These are phyloP conservation scores for Gonioctena quinquepunctata DNA, from an alignment of 1,140 invertebrate genomes.

Conservation along the genomic window DNA sequence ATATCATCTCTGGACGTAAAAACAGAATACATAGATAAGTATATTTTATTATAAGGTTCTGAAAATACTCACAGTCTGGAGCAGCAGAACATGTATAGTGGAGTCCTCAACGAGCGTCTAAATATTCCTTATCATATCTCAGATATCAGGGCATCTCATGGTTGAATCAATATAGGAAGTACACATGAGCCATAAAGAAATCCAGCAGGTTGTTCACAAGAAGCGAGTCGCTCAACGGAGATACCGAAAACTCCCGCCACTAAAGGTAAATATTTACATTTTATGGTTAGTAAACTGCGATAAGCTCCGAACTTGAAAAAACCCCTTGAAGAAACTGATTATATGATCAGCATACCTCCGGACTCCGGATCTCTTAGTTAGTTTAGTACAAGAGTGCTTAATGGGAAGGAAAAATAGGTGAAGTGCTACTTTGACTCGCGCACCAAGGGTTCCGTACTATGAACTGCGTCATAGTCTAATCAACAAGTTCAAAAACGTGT, in stretches of 20 bases:
- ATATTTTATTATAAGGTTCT: slow-evolving; percentile 24
- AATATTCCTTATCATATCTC: neutral
- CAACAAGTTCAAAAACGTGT: too few species aligned
- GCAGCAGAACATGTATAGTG: slow-evolving; percentile 12
- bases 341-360: too few species aligned
- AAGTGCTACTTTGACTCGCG: too few species aligned
- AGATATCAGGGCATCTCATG: neutral
- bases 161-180: neutral
- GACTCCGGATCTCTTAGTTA: too few species aligned
- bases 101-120: neutral
- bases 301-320: neutral
- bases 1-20: too few species aligned
- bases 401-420: too few species aligned
- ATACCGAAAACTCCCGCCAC: neutral
- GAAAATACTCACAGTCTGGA: slow-evolving; percentile 11
- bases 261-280: neutral
- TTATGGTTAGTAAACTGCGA: neutral
- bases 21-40: neutral
- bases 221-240: neutral
- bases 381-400: too few species aligned
- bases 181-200: too few species aligned
- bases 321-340: too few species aligned
- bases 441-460: too few species aligned
- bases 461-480: too few species aligned
- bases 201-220: neutral